phyloP scores from a whole-genome alignment of 2,888 invertebrate species.

The Drosophila siamana region DNA sequence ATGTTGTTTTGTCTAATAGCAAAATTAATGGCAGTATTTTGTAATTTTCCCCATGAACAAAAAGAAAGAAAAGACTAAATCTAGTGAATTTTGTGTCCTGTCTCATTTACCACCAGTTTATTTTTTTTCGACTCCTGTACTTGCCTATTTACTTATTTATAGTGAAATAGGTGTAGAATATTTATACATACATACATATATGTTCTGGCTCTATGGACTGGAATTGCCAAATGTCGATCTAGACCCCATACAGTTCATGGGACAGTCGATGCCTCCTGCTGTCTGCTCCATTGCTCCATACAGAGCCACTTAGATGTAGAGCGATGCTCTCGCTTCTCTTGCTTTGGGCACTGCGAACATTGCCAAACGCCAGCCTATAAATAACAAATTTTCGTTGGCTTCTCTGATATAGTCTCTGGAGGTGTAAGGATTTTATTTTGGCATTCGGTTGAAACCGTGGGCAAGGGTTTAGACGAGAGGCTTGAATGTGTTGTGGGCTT shows the following conservation, averaged over 20 bases:
- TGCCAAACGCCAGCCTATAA: neutral
- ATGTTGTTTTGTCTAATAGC: no score
- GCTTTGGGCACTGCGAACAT: neutral
- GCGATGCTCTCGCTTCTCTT: neutral
- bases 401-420: neutral
- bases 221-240: neutral
- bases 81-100: no score
- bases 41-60: no score
- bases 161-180: no score
- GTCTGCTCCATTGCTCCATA: neutral
- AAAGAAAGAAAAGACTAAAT: no score
- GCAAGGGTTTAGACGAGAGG: neutral
- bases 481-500: neutral
- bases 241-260: neutral
- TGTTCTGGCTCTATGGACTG: no score
- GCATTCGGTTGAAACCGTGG: neutral
- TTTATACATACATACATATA: no score
- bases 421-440: neutral
- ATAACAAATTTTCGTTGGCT: neutral
- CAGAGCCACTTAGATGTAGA: neutral
- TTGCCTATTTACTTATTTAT: no score
- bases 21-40: no score
- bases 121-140: no score
- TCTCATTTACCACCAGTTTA: no score
- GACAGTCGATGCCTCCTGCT: neutral